Evolutionary conservation across 1,140 invertebrate species (phyloP), one percentile per base, ranked within the genome.

Genomic region (Macrobrachium rosenbergii): DNA sequence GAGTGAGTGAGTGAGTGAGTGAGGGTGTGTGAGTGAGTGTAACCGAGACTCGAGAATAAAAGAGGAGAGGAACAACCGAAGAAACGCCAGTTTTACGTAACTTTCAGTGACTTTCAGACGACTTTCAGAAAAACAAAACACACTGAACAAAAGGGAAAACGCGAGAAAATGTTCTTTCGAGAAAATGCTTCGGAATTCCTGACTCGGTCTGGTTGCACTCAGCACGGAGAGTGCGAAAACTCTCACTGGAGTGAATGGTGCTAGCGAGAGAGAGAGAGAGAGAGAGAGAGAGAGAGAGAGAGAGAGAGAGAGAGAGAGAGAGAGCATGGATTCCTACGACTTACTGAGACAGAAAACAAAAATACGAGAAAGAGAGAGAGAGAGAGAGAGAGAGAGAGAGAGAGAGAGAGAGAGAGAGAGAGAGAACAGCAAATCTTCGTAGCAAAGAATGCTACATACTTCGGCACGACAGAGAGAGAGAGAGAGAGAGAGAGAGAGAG

Each of bases 401-500:
- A 60, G 78, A 81, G 78, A 81, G 78, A 81, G 78, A 81, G 78
- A 81, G 78, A 81, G 78, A 81, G n/a, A n/a, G n/a, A n/a, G n/a
- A n/a, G n/a, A n/a, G n/a, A 58, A 76, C 21, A 52, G 23, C 43
- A 58, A 76, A 76, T 76, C 19, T 21, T 58, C 21, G 19, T 75
- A 75, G n/a, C n/a, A 75, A 75, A 75, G 16, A 45, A 45, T 75
- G 72, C 72, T 45, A 45, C 52, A 45, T 45, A 37, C 72, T 75
- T 11, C 21, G 37, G 23, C 21, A 8, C n/a, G 37, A 52, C 21
- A 19, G 58, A 81, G 62, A 60, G 59, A 81, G 62, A 81, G 78
- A 81, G 62, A 81, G 59, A 60, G 59, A 60, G 62, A 60, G 78
- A 81, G 78, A 81, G 78, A 81, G 78, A 81, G 78, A 81, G 78